Evolutionary conservation across 2,888 invertebrate genomes (phyloP), one percentile per base, ranked within the genome.

Genomic region (Ormyrus rosae): DNA sequence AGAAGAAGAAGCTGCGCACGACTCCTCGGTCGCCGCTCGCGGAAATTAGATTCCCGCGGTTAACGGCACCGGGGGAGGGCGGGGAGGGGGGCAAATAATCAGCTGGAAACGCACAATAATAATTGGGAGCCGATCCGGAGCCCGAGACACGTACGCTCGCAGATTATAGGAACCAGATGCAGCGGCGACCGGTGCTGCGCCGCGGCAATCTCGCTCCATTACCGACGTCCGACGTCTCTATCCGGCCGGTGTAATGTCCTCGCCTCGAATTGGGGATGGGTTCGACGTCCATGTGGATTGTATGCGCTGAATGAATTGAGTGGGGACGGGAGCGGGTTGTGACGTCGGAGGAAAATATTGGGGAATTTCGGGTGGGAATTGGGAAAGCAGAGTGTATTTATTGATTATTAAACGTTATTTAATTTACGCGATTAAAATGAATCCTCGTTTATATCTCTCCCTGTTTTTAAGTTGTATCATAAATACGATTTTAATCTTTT

Each of bases 61-160:
- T 78, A 71, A 78, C 78, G 78, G 78, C 58, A 55, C 53, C 4
- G 51, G 60, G 34, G 34, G 34, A 2, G 1, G 34, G 0, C 19
- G 34, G 34, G 34, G 34, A 34, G 34, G 34, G 34, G 34, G 10
- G 51, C 46, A 75, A 79, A 79, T 79, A 79, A 79, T 74, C 74
- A 69, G 79, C 63, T 64, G 69, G 64, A 48, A 34, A 63, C 61
- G 70, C 65, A 71, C 55, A 72, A 72, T 72, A 72, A 78, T 74
- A 74, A 79, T 79, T 69, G 79, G 79, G 74, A 79, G 69, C 70
- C 79, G 74, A 69, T 58, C 63, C 63, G 34, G 13, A 13, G 34
- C 34, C 34, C 61, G 11, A 53, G 61, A 55, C 55, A 46, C 46
- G 51, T 8, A 64, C 46, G 8, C 48, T 51, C 8, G 34, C 34